A percentile compares a stretch with the other conserved stretches of the same genome.
These are phyloP conservation scores for Coremacera marginata DNA, from an alignment of 2,888 invertebrate species.

Conservation along the genomic window DNA sequence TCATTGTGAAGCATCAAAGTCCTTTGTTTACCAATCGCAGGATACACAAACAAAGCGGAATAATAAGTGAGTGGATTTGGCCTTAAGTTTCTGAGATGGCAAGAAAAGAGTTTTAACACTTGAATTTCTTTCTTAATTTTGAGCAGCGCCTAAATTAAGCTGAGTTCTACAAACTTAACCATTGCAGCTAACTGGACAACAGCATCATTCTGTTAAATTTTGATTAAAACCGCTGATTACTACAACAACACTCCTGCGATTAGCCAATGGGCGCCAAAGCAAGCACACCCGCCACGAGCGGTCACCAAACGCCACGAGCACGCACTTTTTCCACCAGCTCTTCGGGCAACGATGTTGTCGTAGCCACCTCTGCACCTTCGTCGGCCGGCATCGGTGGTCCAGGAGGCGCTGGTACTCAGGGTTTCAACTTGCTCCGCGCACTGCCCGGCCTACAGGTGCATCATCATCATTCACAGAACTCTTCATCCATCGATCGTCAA, in stretches of 20 bases:
- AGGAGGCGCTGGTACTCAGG: constrained; percentile 55
- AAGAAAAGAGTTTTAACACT: too few relatives aligned
- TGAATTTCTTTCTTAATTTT: too few relatives aligned
- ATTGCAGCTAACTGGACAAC: too few relatives aligned
- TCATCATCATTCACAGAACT: constrained; percentile 64
- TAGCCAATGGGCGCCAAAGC: constrained; percentile 84
- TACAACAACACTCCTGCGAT: constrained; percentile 2
- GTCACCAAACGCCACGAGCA: constrained; percentile 78
- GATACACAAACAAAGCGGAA: neutral
- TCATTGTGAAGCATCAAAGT: constrained; percentile 9
- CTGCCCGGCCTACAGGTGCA: constrained; percentile 79
- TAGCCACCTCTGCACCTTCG: constrained; percentile 44
- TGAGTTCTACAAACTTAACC: too few relatives aligned
- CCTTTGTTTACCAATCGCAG: neutral
- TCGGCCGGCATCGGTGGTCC: constrained; percentile 48
- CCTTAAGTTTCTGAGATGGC: too few relatives aligned
- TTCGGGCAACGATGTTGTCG: constrained; percentile 60
- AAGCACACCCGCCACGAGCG: constrained; percentile 79
- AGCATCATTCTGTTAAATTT: too few relatives aligned
- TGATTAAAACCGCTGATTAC: neutral
- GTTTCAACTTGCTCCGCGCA: constrained; percentile 79
- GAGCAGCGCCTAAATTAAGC: too few relatives aligned
- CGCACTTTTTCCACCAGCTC: constrained; percentile 83
- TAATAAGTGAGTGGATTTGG: too few relatives aligned
- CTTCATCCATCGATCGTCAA: constrained; percentile 77